These are phyloP conservation scores for Drosophila kohkoa DNA, from an alignment of 1,140 invertebrate genomes.

Conservation along the genomic window DNA sequence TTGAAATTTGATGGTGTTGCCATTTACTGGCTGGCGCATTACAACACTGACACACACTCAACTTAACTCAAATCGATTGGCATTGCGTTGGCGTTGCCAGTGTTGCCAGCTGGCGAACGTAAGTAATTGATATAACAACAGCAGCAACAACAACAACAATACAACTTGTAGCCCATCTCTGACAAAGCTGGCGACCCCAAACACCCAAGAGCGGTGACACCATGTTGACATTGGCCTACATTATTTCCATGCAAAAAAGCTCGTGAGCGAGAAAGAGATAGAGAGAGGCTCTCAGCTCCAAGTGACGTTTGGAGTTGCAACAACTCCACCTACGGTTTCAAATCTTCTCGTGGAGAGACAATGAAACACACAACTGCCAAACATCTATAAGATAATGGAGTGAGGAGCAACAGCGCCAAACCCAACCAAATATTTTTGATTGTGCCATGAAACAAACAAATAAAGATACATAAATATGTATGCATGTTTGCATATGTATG, in stretches of 20 bases:
- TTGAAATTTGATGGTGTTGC: conserved; percentile 47
- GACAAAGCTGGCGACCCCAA: conserved; percentile 75
- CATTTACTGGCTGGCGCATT: conserved; percentile 48
- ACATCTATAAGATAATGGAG: conserved; percentile 50
- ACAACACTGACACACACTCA: conserved; percentile 35
- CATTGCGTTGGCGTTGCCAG: conserved; percentile 45
- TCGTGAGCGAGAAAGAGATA: conserved; percentile 30
- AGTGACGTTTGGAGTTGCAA: conserved; percentile 25
- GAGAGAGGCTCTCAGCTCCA: conserved; percentile 39
- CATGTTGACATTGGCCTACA: conserved; percentile 81
- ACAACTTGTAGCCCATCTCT: conserved; percentile 18
- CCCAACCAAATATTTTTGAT: conserved; percentile 36
- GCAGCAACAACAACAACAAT: background rate
- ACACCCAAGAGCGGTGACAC: conserved; percentile 74
- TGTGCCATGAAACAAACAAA: conserved; percentile 56
- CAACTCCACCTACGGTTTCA: conserved; percentile 47
- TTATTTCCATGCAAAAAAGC: conserved; percentile 77
- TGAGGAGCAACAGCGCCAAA: conserved; percentile 29
- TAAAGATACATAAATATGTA: conserved; percentile 31
- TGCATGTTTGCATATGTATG: conserved; percentile 1
- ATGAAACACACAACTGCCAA: conserved; percentile 34
- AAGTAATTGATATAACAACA: conserved; percentile 46
- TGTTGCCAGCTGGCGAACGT: conserved; percentile 43
- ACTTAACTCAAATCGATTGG: conserved; percentile 44
- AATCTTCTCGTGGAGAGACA: conserved; percentile 38